Evolutionary conservation across 2,888 invertebrate genomes (phyloP).

Genomic region (Hydrotaea diabolus): DNA sequence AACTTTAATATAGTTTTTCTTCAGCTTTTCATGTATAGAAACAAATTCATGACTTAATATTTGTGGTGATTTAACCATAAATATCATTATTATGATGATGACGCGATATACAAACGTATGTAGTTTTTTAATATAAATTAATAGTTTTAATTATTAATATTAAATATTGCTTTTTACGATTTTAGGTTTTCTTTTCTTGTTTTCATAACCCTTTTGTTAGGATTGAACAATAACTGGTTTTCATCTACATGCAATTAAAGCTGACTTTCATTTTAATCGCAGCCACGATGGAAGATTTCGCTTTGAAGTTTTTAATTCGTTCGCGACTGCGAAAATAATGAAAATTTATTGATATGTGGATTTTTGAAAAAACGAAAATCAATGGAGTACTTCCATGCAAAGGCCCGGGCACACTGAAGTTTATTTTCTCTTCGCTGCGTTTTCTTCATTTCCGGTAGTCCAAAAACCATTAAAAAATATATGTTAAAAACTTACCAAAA

Average conservation of each 20-base stretch:
- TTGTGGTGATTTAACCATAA: constrained; percentile 29
- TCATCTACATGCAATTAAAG: constrained; percentile 3
- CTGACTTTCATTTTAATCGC: background rate
- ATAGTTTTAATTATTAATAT: background rate
- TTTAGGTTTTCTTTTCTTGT: background rate
- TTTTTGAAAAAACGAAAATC: background rate
- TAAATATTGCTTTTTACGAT: background rate
- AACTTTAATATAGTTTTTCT: background rate
- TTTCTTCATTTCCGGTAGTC: no score
- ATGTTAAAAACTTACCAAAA: no score
- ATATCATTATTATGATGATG: background rate
- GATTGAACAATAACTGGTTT: background rate
- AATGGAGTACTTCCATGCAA: no score
- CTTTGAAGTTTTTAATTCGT: background rate
- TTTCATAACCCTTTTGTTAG: background rate
- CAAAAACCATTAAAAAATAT: no score
- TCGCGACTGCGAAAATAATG: background rate
- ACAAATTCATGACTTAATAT: constrained; percentile 43
- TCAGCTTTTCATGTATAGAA: constrained; percentile 14
- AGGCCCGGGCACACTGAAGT: no score
- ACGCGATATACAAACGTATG: background rate
- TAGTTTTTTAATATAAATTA: background rate
- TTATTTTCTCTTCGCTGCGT: no score
- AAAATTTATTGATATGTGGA: constrained; percentile 7
- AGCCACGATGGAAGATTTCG: background rate